Evolutionary conservation across 2,113 vertebrate genomes (phyloP).

Genomic region (Euleptes europaea): DNA sequence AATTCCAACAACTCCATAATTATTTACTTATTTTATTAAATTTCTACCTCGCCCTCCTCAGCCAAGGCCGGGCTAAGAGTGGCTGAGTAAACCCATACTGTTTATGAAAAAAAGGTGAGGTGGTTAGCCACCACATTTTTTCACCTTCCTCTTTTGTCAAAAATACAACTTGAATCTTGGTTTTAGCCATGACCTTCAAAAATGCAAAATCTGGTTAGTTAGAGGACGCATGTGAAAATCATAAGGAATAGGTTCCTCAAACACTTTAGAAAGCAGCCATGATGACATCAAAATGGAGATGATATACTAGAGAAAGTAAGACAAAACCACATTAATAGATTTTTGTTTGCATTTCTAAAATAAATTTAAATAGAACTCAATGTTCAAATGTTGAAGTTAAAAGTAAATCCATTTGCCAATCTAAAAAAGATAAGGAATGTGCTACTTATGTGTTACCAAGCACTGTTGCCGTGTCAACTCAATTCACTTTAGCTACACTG

Average conservation of each 20-base stretch:
- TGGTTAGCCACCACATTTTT: neutral
- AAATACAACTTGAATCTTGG: neutral
- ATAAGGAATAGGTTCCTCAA: neutral
- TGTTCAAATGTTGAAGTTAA: neutral
- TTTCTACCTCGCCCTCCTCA: too few relatives aligned
- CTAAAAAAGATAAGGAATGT: neutral
- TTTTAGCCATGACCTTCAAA: constrained; percentile 3
- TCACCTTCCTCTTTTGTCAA: neutral
- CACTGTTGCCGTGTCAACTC: too few relatives aligned
- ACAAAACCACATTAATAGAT: neutral
- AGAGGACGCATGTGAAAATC: neutral
- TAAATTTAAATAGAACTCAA: neutral
- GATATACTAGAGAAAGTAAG: neutral
- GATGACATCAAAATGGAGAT: neutral
- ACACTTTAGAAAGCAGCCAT: neutral
- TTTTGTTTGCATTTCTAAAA: neutral
- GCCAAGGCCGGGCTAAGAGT: too few relatives aligned
- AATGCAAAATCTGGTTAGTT: constrained; percentile 10
- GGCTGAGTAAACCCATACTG: too few relatives aligned
- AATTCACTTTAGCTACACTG: too few relatives aligned
- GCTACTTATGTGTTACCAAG: neutral
- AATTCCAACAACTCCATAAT: neutral
- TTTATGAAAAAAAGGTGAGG: constrained; percentile 13
- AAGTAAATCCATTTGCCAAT: neutral
- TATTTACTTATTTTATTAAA: too few relatives aligned